Evolutionary conservation across 2,797 vertebrate species (phyloP).

Genomic region (Epinephelus awoara): DNA sequence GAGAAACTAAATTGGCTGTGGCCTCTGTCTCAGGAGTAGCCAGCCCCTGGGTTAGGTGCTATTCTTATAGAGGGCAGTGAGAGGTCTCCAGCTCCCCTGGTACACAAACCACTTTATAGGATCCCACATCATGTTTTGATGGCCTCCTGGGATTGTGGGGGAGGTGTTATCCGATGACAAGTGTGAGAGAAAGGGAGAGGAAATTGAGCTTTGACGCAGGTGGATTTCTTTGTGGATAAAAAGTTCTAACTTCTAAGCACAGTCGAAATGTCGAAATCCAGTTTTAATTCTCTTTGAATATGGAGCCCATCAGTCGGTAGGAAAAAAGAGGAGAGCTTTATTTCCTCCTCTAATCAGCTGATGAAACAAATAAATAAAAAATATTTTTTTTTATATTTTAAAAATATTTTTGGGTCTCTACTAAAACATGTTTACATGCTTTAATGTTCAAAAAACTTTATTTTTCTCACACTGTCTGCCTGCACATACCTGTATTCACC

Average conservation of each 20-base stretch:
- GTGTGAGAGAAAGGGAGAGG: conserved; percentile 59
- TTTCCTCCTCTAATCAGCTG: too few species aligned
- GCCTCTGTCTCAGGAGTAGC: conserved; percentile 72
- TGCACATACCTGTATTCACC: too few species aligned
- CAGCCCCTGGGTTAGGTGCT: conserved; percentile 71
- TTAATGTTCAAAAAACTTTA: too few species aligned
- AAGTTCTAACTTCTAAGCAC: not conserved
- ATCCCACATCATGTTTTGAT: conserved; percentile 67
- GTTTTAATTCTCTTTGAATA: not conserved
- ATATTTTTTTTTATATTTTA: too few species aligned
- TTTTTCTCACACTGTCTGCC: too few species aligned
- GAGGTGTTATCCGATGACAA: conserved; percentile 70
- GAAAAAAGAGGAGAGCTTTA: not conserved
- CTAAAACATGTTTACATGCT: too few species aligned
- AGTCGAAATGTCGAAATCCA: not conserved
- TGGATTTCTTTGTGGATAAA: conserved; percentile 40
- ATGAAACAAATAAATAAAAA: too few species aligned
- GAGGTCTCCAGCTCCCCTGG: conserved; percentile 74
- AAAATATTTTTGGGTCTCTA: too few species aligned
- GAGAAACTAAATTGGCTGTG: conserved; percentile 74
- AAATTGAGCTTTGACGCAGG: conserved; percentile 34
- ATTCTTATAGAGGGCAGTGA: conserved; percentile 79
- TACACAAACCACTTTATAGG: conserved; percentile 73
- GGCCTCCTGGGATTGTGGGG: conserved; percentile 57
- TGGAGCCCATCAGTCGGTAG: not conserved